Percentiles rank a stretch among this genome's conserved stretches.
Evolutionary conservation across 2,888 invertebrate genomes (phyloP).

Genomic region (Spisula subtruncata): DNA sequence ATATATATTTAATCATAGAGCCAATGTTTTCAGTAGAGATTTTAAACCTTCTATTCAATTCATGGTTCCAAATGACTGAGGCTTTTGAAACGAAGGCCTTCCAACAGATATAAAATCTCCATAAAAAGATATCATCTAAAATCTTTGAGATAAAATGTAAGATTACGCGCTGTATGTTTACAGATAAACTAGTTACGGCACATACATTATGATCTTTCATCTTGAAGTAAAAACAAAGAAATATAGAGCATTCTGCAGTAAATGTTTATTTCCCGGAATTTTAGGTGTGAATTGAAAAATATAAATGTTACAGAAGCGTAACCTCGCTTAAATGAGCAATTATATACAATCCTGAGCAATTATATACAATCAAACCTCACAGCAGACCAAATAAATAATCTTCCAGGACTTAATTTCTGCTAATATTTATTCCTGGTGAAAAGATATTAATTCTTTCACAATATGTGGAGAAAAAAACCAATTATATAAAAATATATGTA

Average conservation of each 20-base stretch:
- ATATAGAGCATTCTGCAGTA: neutral
- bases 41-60: conserved; percentile 34
- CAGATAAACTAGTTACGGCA: conserved; percentile 35
- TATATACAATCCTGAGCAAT: too few species aligned
- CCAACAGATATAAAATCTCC: conserved; percentile 67
- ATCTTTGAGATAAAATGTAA: conserved; percentile 38
- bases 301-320: conserved; percentile 1
- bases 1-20: neutral
- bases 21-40: neutral
- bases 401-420: neutral
- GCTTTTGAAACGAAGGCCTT: conserved; percentile 59
- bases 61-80: conserved; percentile 45
- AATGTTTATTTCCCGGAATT: neutral
- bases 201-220: neutral
- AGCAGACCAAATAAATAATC: too few species aligned
- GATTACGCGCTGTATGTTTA: conserved; percentile 44
- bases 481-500: conserved; percentile 16
- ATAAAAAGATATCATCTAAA: conserved; percentile 71
- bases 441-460: neutral
- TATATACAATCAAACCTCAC: too few species aligned
- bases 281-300: conserved; percentile 7
- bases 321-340: neutral
- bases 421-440: neutral
- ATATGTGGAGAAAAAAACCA: neutral
- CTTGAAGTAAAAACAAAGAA: conserved; percentile 29